Percentiles rank a stretch among this genome's conserved stretches.
phyloP scores from a whole-genome alignment of 1,140 invertebrate genomes.

The Diuraphis noxia region DNA sequence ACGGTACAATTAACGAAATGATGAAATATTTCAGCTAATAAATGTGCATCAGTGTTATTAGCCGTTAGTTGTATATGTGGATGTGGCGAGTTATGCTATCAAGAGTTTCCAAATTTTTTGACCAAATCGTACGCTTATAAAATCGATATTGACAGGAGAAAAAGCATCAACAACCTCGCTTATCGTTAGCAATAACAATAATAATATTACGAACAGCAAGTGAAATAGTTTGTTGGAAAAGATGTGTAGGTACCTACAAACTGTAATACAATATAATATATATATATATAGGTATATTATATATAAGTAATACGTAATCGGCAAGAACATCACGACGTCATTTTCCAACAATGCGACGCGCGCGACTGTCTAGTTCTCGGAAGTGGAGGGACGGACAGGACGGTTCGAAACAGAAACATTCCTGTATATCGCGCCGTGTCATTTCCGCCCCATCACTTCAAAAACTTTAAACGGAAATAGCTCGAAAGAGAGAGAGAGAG shows the following conservation, averaged over 20 bases:
- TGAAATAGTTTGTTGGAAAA: background rate
- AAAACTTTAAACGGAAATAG: slow-evolving; percentile 18
- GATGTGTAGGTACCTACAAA: background rate
- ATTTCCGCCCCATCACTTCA: background rate
- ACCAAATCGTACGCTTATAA: too few relatives aligned
- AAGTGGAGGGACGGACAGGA: background rate
- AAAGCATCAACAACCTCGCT: too few relatives aligned
- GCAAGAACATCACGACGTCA: background rate
- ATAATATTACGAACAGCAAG: background rate
- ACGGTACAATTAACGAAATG: too few relatives aligned
- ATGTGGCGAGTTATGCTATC: too few relatives aligned
- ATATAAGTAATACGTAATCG: background rate
- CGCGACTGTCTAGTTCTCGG: background rate
- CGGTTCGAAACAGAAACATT: background rate
- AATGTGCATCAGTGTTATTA: too few relatives aligned
- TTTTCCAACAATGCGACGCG: background rate
- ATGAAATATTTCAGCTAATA: too few relatives aligned
- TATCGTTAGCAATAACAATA: too few relatives aligned
- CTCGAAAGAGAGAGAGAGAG: background rate
- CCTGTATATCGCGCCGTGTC: background rate
- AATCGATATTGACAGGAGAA: too few relatives aligned
- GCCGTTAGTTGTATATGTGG: too few relatives aligned
- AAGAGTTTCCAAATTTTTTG: too few relatives aligned
- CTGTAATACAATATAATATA: background rate
- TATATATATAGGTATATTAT: too few relatives aligned